A percentile compares a stretch with the other conserved stretches of the same genome.
phyloP scores from a whole-genome alignment of 2,888 invertebrate species.

The Hydroisotoma schaefferi region DNA sequence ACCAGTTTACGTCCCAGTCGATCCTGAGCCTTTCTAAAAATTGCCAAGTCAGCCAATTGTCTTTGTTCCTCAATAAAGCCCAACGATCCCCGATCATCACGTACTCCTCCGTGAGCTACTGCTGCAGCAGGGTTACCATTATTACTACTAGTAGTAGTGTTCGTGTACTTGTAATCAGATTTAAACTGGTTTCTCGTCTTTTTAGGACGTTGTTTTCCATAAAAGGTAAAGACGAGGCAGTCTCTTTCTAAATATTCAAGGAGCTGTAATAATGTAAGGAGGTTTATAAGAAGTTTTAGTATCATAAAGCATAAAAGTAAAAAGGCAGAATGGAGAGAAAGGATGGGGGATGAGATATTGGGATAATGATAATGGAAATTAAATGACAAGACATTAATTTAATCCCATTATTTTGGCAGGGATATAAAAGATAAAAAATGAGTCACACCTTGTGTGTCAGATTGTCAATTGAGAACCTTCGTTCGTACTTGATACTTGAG shows the following conservation, averaged over 20 bases:
- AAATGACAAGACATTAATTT: slow-evolving; percentile 9
- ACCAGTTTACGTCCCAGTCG: slow-evolving; percentile 12
- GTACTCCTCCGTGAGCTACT: neutral
- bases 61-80: neutral
- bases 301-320: too few species aligned
- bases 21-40: neutral
- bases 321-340: too few species aligned
- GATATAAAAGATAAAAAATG: too few species aligned
- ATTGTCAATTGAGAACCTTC: slow-evolving; percentile 11
- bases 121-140: neutral
- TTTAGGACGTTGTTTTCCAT: slow-evolving; percentile 21
- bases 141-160: neutral
- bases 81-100: neutral
- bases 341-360: too few species aligned
- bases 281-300: neutral
- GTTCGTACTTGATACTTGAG: slow-evolving; percentile 15
- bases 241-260: slow-evolving; percentile 12
- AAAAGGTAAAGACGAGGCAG: slow-evolving; percentile 20
- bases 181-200: slow-evolving; percentile 19
- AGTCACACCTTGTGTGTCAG: slow-evolving; percentile 23
- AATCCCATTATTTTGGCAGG: neutral
- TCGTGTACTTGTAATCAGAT: neutral
- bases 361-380: too few species aligned
- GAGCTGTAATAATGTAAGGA: slow-evolving; percentile 3
- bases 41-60: slow-evolving; percentile 8